Evolutionary conservation across 1,140 invertebrate genomes (phyloP).

Genomic region (Sarcophaga peregrina): DNA sequence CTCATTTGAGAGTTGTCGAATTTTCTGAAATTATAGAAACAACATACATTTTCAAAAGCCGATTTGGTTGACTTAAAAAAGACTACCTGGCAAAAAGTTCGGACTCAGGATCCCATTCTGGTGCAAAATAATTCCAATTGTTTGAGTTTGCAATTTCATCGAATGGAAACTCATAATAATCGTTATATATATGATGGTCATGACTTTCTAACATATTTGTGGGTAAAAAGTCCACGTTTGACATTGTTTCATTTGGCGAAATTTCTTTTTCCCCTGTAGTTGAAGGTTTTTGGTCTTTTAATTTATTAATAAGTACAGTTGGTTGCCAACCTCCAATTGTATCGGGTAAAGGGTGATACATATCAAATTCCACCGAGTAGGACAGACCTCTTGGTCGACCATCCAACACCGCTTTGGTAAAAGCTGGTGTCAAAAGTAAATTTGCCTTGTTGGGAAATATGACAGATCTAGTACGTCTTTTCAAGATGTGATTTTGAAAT

Average conservation of each 20-base stretch:
- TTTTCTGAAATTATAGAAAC: too few species aligned
- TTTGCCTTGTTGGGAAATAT: not conserved
- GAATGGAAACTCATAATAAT: not conserved
- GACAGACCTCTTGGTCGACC: not conserved
- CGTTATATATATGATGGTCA: not conserved
- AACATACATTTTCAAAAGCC: too few species aligned
- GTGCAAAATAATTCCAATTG: not conserved
- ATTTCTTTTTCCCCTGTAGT: too few species aligned
- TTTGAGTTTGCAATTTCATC: not conserved
- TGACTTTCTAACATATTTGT: too few species aligned
- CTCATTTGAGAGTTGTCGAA: not conserved
- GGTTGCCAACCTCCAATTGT: not conserved
- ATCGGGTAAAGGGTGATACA: slow-evolving; percentile 17
- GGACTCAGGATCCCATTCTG: not conserved
- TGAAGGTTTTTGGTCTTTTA: not conserved
- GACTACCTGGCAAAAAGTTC: not conserved
- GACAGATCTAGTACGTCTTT: not conserved
- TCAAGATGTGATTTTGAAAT: not conserved
- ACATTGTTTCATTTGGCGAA: too few species aligned
- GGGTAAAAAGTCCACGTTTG: too few species aligned
- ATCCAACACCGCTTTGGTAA: not conserved
- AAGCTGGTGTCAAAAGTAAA: not conserved
- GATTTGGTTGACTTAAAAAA: too few species aligned
- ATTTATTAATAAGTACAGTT: not conserved
- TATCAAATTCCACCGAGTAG: not conserved